Base-by-base conservation (phyloP, 1,140 invertebrate genomes). In the Melipona quadrifasciata region DNA sequence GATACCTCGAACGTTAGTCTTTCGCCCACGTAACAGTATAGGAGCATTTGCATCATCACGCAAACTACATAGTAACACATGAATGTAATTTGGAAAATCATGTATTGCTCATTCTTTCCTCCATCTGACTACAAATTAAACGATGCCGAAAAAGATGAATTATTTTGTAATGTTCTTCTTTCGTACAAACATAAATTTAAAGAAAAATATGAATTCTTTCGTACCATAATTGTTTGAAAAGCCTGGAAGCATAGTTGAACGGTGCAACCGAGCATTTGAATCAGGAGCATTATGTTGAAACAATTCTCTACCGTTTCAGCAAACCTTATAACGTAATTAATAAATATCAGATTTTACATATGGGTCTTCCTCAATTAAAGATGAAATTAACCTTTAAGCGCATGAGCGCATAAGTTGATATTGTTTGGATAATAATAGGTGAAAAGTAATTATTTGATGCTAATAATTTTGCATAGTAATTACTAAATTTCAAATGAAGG, bases 231-330 rank as follows among this genome's bases (percentile, higher is more conserved):
- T 11, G 84, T 70, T 58, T 87, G 82, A 55, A 90, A 91, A 58
- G 78, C 85, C 74, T 92, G 91, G 61, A 92, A 86, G 76, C 91
- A 93, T 27, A 93, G 51, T 34, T 85, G 86, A 2, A 88, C 12
- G 14, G 89, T 87, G 21, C 87, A 90, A 12, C 78, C 80, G 3
- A 93, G 5, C 75, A 92, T 86, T 68, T 93, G 91, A 16, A 89
- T 17, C 12, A 93, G 76, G 17, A 92, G 86, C 84, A 91, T 91
- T 27, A 79, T 47, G 72, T 90, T 92, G 83, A 93, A 93, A 75
- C 92, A 94, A 2, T 84, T 57, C 89, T 95, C 94, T 53, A 96
- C 90, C 19, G 90, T 86, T 19, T 68, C 73, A 1, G 92, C 90
- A 4, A 95, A 90, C 17, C 93, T 87, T 95, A 4, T 51, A 8